Evolutionary conservation across 2,888 invertebrate genomes (phyloP).

Genomic region (Gonocerus acuteangulatus): DNA sequence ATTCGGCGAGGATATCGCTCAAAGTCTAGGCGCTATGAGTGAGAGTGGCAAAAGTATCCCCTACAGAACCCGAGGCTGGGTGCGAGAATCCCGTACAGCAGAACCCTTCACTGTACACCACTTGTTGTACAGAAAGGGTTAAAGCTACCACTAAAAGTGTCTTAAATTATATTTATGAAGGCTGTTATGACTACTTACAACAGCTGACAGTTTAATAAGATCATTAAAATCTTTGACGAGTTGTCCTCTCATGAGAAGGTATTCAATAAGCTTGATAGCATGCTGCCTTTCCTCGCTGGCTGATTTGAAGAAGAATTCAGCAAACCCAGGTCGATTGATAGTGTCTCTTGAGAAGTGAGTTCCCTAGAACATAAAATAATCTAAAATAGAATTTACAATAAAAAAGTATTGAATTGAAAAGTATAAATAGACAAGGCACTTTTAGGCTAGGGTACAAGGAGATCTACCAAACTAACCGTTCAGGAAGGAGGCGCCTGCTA

Average conservation of each 20-base stretch:
- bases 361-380: conserved; percentile 46
- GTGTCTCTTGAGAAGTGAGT: conserved; percentile 71
- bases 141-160: too few relatives aligned
- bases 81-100: too few relatives aligned
- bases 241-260: conserved; percentile 77
- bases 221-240: conserved; percentile 56
- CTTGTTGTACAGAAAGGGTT: too few relatives aligned
- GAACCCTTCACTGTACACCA: too few relatives aligned
- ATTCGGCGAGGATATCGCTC: too few relatives aligned
- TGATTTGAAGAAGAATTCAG: conserved; percentile 74
- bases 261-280: conserved; percentile 78
- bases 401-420: neutral
- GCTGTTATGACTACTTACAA: conserved; percentile 42
- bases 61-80: too few relatives aligned
- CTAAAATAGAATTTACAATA: conserved; percentile 50
- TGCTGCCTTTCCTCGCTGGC: conserved; percentile 83
- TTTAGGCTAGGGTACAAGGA: neutral
- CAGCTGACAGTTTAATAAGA: conserved; percentile 46
- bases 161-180: too few relatives aligned
- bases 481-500: too few relatives aligned
- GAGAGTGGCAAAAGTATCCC: too few relatives aligned
- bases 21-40: too few relatives aligned
- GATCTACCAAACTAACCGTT: too few relatives aligned
- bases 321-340: conserved; percentile 78
- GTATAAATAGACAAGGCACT: neutral